A percentile compares a stretch with the other conserved stretches of the same genome.
phyloP scores from a whole-genome alignment of 2,888 invertebrate species.

The Oscheius sp. region DNA sequence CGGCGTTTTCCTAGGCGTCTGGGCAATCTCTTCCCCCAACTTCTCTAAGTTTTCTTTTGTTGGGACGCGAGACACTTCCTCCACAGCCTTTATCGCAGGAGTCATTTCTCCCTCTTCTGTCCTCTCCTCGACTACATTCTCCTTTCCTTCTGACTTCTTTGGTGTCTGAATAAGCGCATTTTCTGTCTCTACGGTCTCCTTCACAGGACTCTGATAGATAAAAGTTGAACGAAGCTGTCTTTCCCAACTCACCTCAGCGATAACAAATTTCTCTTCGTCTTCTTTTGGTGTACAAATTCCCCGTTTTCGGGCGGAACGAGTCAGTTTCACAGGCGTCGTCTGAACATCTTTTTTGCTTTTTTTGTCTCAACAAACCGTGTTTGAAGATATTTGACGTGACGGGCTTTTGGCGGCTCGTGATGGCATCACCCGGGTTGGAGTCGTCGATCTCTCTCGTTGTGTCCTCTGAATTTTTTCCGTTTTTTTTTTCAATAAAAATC shows the following conservation, averaged over 20 bases:
- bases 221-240: too few species aligned
- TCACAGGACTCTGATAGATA: too few species aligned
- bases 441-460: not conserved
- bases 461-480: not conserved
- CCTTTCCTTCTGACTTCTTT: too few species aligned
- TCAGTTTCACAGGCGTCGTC: slow-evolving; percentile 6
- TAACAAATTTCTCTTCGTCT: not conserved
- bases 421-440: not conserved
- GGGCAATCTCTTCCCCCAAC: too few species aligned
- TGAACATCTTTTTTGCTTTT: not conserved
- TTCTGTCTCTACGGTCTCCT: too few species aligned
- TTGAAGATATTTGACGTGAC: not conserved
- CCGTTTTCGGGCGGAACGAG: not conserved
- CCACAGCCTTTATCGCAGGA: too few species aligned
- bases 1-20: too few species aligned
- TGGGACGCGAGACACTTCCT: too few species aligned
- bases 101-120: too few species aligned
- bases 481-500: not conserved
- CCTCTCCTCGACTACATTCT: too few species aligned
- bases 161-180: too few species aligned
- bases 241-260: not conserved
- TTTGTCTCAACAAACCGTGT: not conserved
- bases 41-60: too few species aligned
- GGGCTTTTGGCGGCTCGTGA: not conserved
- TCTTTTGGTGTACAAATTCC: not conserved